Conservation (phyloP, 2,888 invertebrate genomes). For the Drosophila mayaguana region DNA sequence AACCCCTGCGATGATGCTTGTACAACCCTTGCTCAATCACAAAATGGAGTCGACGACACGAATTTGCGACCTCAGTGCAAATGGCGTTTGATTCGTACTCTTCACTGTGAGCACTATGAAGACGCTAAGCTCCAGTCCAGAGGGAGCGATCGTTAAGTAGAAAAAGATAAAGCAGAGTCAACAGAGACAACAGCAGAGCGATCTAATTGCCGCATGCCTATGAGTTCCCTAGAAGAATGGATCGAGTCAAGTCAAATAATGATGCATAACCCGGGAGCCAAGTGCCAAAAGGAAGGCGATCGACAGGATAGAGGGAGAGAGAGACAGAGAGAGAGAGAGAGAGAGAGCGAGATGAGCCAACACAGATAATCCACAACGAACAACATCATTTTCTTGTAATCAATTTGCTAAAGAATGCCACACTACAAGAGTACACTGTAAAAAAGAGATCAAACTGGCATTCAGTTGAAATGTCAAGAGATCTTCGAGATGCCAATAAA, state of each 20-base stretch:
- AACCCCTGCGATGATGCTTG: slow-evolving; percentile 28
- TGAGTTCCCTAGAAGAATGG: slow-evolving; percentile 16
- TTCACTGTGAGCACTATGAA: background rate
- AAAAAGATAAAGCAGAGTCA: slow-evolving; percentile 15
- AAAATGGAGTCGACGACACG: slow-evolving; percentile 43
- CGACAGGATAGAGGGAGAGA: background rate
- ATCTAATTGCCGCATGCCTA: slow-evolving; percentile 39
- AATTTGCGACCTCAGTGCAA: slow-evolving; percentile 16
- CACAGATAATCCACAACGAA: slow-evolving; percentile 62
- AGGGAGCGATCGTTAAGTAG: slow-evolving; percentile 40
- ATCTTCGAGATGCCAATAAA: slow-evolving; percentile 57
- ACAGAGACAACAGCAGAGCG: slow-evolving; percentile 8
- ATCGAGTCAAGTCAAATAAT: slow-evolving; percentile 72
- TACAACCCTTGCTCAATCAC: slow-evolving; percentile 49
- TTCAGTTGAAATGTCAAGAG: slow-evolving; percentile 60
- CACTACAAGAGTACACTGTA: slow-evolving; percentile 16
- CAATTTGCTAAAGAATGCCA: slow-evolving; percentile 36
- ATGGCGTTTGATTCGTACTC: slow-evolving; percentile 27
- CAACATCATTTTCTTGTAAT: slow-evolving; percentile 73
- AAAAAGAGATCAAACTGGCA: slow-evolving; percentile 44
- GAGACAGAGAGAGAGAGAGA: slow-evolving; percentile 30
- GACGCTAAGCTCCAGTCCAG: slow-evolving; percentile 38
- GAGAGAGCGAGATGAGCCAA: slow-evolving; percentile 50
- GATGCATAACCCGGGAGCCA: slow-evolving; percentile 68
- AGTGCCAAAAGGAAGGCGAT: slow-evolving; percentile 19